phyloP scores from a whole-genome alignment of 2,888 invertebrate species.

The Chydorus sphaericus region DNA sequence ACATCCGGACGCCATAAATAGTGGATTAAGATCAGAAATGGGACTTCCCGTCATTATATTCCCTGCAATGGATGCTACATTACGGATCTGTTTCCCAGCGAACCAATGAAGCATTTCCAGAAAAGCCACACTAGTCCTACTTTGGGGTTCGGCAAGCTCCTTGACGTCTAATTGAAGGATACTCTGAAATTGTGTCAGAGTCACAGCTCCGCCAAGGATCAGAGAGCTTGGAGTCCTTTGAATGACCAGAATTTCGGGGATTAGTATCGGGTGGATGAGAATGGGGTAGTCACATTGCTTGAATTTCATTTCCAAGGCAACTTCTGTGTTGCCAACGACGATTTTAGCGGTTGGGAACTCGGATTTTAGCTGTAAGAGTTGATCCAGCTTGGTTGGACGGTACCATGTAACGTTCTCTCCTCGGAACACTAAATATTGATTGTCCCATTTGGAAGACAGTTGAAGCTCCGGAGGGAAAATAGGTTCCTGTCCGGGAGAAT shows the following conservation, averaged over 20 bases:
- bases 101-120: slow-evolving; percentile 83
- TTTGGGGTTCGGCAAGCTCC: slow-evolving; percentile 27
- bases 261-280: slow-evolving; percentile 52
- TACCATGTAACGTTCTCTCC: slow-evolving; percentile 57
- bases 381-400: slow-evolving; percentile 49
- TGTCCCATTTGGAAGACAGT: slow-evolving; percentile 33
- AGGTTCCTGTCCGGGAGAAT: slow-evolving; percentile 68
- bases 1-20: slow-evolving; percentile 59
- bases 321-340: slow-evolving; percentile 80
- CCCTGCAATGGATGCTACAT: slow-evolving; percentile 80
- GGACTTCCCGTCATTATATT: slow-evolving; percentile 93
- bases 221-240: slow-evolving; percentile 40
- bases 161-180: slow-evolving; percentile 30
- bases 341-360: slow-evolving; percentile 53
- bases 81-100: slow-evolving; percentile 87
- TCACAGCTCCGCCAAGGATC: slow-evolving; percentile 61
- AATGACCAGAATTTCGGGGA: slow-evolving; percentile 51
- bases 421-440: slow-evolving; percentile 42
- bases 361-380: slow-evolving; percentile 51
- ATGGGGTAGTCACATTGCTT: slow-evolving; percentile 65
- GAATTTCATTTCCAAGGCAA: slow-evolving; percentile 80
- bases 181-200: slow-evolving; percentile 58
- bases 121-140: slow-evolving; percentile 39
- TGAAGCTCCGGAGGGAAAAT: slow-evolving; percentile 77
- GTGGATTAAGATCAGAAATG: slow-evolving; percentile 87